phyloP scores from a whole-genome alignment of 2,797 vertebrate species.

The Schizopygopsis malacanthus region DNA sequence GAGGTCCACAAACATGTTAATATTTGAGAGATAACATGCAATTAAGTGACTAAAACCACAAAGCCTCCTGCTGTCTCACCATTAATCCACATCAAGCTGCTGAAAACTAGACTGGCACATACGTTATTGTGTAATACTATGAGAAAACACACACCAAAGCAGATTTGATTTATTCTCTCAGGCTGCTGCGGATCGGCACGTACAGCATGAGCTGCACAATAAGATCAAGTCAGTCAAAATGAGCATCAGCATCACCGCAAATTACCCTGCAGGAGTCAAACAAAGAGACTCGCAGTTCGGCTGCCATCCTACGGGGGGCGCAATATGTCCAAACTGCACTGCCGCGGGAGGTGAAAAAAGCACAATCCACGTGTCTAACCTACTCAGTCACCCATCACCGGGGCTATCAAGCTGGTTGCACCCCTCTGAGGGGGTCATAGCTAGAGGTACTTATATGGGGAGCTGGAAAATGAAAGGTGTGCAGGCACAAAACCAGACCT shows the following conservation, averaged over 20 bases:
- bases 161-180: constrained; percentile 42
- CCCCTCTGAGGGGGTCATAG: constrained; percentile 35
- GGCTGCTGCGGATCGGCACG: neutral
- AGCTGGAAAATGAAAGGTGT: constrained; percentile 58
- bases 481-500: constrained; percentile 58
- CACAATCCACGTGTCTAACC: constrained; percentile 36
- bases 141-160: constrained; percentile 31
- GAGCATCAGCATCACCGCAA: constrained; percentile 8
- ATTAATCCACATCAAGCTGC: constrained; percentile 14
- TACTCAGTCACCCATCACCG: constrained; percentile 25
- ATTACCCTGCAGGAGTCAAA: constrained; percentile 32
- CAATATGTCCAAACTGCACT: constrained; percentile 62
- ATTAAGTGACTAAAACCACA: constrained; percentile 24
- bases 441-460: constrained; percentile 38
- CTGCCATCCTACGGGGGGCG: constrained; percentile 65
- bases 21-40: neutral
- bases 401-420: constrained; percentile 48
- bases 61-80: constrained; percentile 15
- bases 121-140: constrained; percentile 31
- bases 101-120: constrained; percentile 50
- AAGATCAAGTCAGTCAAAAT: constrained; percentile 55
- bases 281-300: constrained; percentile 53
- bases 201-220: constrained; percentile 40
- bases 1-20: neutral
- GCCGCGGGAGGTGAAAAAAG: constrained; percentile 40